Evolutionary conservation across 2,113 vertebrate genomes (phyloP), one percentile per base, ranked within the genome.

Genomic region (Bambusicola thoracicus): DNA sequence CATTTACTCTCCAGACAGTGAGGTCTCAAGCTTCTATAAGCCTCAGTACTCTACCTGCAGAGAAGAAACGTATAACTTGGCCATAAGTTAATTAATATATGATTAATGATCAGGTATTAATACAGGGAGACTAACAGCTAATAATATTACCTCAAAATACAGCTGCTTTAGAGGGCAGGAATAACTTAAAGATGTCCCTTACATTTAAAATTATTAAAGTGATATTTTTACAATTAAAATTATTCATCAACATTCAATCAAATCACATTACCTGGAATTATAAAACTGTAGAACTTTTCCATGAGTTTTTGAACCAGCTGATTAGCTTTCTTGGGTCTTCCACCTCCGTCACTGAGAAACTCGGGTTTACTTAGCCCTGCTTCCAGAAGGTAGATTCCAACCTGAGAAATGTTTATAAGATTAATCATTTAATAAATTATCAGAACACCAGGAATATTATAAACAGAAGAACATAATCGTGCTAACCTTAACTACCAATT

Each of bases 251-350:
- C 24, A 62, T 55, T 63, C 12, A 85, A 43, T 2, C 82, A 43
- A 43, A 75, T 43, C 32, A 17, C 30, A 82, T 94, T 97, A 99
- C 99, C 99, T 82, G 99, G 99, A 93, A 99, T 98, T 93, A 98
- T 97, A 93, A 99, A 98, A 95, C 98, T 98, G 58, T 99, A 98
- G 90, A 99, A 98, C 58, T 98, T 98, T 89, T 99, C 99, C 99
- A 99, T 99, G 44, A 99, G 93, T 96, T 98, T 99, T 95, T 99
- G 99, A 97, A 99, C 98, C 13, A 99, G 97, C 73, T 98, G 98
- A 96, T 98, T 99, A 72, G 98, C 98, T 95, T 99, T 99, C 97
- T 98, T 99, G 92, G 99, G 97, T 74, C 99, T 98, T 81, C 98
- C 98, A 83, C 97, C 98, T 97, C 98, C 98, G 91, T 99, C 99